phyloP scores from a whole-genome alignment of 53 echinoderm and acorn worm species.

The Glandiceps talaboti region DNA sequence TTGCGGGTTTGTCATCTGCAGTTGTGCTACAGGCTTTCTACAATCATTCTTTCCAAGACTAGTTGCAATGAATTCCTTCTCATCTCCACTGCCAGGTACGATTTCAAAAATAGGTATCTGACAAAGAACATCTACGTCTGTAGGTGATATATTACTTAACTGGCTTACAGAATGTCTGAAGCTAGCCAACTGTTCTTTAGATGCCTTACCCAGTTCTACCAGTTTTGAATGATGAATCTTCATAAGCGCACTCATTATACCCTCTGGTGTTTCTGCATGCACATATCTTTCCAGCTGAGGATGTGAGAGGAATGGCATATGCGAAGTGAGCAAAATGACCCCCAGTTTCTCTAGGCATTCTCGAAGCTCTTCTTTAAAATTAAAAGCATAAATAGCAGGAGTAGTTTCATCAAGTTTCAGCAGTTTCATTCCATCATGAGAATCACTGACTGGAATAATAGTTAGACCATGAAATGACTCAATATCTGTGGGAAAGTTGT shows the following conservation, averaged over 20 bases:
- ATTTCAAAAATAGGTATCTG: no score
- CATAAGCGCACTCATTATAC: background rate
- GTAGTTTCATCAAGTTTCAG: background rate
- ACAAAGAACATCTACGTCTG: no score
- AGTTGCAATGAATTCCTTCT: no score
- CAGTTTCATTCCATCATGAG: background rate
- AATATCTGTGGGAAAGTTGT: background rate
- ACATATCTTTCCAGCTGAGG: background rate
- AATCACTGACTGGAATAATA: background rate
- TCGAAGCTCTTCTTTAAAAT: background rate
- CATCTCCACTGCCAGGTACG: background rate
- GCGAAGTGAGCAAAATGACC: background rate
- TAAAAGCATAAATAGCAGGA: background rate
- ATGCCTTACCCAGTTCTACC: no score
- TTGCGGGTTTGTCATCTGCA: no score
- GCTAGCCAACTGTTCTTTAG: no score
- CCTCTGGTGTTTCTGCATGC: background rate
- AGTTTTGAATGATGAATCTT: background rate
- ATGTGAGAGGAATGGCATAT: background rate
- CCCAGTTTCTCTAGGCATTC: background rate
- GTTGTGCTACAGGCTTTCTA: no score
- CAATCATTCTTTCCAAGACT: no score
- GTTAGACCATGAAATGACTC: background rate
- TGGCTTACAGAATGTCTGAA: no score
- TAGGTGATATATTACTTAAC: no score